These are phyloP conservation scores for Whitmania pigra DNA, from an alignment of 1,140 invertebrate genomes.

Conservation along the genomic window DNA sequence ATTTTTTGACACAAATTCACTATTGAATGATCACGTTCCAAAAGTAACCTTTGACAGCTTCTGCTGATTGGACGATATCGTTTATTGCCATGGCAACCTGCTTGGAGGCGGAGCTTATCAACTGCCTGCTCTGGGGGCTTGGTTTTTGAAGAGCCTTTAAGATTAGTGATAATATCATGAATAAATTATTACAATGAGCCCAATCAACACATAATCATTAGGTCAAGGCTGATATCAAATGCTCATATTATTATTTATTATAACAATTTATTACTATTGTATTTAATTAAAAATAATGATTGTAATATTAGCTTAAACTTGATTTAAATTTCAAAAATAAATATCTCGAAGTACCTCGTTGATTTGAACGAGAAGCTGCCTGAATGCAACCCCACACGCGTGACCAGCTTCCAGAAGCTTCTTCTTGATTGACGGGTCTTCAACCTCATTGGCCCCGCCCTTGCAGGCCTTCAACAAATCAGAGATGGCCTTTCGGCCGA, in stretches of 20 bases:
- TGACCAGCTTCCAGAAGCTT: conserved; percentile 68
- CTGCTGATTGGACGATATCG: conserved; percentile 75
- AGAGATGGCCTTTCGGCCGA: conserved; percentile 83
- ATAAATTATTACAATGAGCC: too few relatives aligned
- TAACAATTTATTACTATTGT: not conserved
- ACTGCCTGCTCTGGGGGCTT: conserved; percentile 52
- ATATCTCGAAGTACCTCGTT: too few relatives aligned
- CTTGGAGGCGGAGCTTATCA: conserved; percentile 56
- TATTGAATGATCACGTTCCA: too few relatives aligned
- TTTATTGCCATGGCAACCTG: conserved; percentile 81
- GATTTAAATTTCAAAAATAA: too few relatives aligned
- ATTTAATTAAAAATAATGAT: too few relatives aligned
- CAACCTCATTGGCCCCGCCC: conserved; percentile 67
- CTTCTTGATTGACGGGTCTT: conserved; percentile 63
- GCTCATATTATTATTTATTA: too few relatives aligned
- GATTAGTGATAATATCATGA: too few relatives aligned
- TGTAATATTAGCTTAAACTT: too few relatives aligned
- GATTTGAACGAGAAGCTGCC: conserved; percentile 70
- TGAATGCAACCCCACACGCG: conserved; percentile 63
- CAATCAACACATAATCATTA: not conserved
- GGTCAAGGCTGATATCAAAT: not conserved
- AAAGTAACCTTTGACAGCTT: conserved; percentile 67
- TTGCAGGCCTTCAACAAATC: conserved; percentile 83
- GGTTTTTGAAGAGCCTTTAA: conserved; percentile 35
- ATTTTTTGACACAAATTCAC: too few relatives aligned